Evolutionary conservation across 2,113 vertebrate species (phyloP).

Genomic region (Grantiella picta): DNA sequence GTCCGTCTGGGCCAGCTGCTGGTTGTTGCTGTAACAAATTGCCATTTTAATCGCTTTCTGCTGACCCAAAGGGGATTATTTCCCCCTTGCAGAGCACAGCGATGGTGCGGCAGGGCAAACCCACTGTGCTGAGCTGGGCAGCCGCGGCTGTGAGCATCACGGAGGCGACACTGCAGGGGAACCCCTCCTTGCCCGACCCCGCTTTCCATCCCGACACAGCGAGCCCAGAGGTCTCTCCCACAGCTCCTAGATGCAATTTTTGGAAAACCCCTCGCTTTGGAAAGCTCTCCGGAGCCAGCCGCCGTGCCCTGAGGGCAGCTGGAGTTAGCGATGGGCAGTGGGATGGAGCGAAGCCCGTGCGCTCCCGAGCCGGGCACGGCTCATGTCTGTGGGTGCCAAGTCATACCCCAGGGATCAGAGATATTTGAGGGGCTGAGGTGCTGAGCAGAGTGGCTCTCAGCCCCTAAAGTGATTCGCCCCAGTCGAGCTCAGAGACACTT

Average conservation of each 20-base stretch:
- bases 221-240: not conserved
- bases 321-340: rapidly evolving
- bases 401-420: not conserved
- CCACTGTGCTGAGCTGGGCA: not conserved
- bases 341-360: not conserved
- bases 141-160: rapidly evolving
- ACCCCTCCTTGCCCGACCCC: rapidly evolving
- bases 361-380: rapidly evolving
- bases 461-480: no score
- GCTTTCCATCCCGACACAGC: rapidly evolving
- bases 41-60: not conserved
- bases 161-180: not conserved
- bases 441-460: not conserved
- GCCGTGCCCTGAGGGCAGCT: rapidly evolving
- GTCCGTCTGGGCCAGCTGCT: rapidly evolving
- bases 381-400: rapidly evolving
- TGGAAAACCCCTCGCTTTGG: not conserved
- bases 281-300: not conserved
- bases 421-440: rapidly evolving
- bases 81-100: not conserved
- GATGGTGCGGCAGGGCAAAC: rapidly evolving
- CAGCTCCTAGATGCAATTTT: rapidly evolving
- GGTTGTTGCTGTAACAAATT: not conserved
- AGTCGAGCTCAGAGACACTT: no score
- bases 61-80: rapidly evolving